Conservation (phyloP, 2,113 vertebrate genomes). For the Camelus bactrianus region DNA sequence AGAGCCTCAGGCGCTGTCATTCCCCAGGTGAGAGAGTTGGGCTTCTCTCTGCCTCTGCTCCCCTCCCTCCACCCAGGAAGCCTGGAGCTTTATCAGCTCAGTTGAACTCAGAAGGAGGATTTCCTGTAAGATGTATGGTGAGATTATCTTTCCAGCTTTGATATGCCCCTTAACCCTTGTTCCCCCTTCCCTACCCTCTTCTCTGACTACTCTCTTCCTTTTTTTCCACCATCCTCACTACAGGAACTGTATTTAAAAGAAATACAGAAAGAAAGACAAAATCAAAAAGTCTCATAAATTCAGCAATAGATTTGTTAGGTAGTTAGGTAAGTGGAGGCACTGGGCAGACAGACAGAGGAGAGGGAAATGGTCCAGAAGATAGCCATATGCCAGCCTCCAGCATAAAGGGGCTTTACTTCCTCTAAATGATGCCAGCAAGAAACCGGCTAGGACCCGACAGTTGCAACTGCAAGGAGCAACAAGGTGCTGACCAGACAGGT, state of each 20-base stretch:
- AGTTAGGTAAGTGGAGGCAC: too few relatives aligned
- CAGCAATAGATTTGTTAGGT: conserved; percentile 13
- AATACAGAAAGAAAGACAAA: conserved; percentile 50
- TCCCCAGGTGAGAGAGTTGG: conserved; percentile 38
- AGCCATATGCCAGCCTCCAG: too few relatives aligned
- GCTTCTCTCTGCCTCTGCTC: neutral
- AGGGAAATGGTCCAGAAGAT: too few relatives aligned
- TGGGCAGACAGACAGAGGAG: too few relatives aligned
- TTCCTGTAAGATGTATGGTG: conserved; percentile 42
- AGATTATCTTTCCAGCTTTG: conserved; percentile 56
- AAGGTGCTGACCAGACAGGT: too few relatives aligned
- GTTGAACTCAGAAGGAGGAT: conserved; percentile 38
- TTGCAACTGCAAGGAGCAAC: too few relatives aligned
- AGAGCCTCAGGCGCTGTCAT: conserved; percentile 69
- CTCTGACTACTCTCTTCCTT: neutral
- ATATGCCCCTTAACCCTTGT: conserved; percentile 29
- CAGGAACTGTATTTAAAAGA: conserved; percentile 42
- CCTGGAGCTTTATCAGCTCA: conserved; percentile 41
- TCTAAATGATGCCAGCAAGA: too few relatives aligned
- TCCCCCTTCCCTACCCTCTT: neutral
- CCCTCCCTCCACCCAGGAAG: neutral
- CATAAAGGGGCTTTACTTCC: too few relatives aligned
- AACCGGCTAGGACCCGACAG: too few relatives aligned
- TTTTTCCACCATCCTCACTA: neutral
- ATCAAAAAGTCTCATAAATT: conserved; percentile 55